phyloP scores from a whole-genome alignment of 2,888 invertebrate species.

The Argyresthia goedartella region DNA sequence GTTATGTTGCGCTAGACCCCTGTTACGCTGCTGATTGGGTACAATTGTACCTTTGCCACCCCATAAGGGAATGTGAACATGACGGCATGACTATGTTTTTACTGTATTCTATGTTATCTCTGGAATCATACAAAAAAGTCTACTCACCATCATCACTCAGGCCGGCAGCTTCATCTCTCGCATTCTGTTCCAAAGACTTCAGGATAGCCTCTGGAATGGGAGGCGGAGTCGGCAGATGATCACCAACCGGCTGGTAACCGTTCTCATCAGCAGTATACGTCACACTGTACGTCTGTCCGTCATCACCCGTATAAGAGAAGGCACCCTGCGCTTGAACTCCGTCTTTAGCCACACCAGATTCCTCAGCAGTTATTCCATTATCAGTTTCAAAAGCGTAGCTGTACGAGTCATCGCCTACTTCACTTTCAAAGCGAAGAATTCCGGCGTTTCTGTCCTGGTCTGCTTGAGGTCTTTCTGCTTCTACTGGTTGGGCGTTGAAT shows the following conservation, averaged over 20 bases:
- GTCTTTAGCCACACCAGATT: constrained; percentile 34
- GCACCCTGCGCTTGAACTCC: constrained; percentile 48
- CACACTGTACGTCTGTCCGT: constrained; percentile 49
- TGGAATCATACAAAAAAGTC: constrained; percentile 2
- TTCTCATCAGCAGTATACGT: constrained; percentile 48
- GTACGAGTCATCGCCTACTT: constrained; percentile 35
- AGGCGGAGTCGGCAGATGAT: constrained; percentile 49
- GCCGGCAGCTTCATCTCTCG: constrained; percentile 51
- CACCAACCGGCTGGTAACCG: constrained; percentile 45
- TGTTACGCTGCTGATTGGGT: too few species aligned
- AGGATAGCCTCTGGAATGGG: constrained; percentile 50
- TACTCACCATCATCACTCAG: constrained; percentile 48
- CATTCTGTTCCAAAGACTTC: constrained; percentile 45
- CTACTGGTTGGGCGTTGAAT: constrained; percentile 6
- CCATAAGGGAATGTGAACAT: too few species aligned
- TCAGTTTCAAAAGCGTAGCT: constrained; percentile 49
- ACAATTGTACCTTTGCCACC: too few species aligned
- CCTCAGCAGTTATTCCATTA: constrained; percentile 48
- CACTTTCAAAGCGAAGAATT: constrained; percentile 36
- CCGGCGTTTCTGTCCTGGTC: constrained; percentile 32
- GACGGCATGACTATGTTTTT: background rate
- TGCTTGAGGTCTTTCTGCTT: constrained; percentile 29
- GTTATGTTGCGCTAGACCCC: too few species aligned
- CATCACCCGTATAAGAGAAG: constrained; percentile 49
- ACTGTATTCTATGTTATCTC: background rate